phyloP scores from a whole-genome alignment of 2,888 invertebrate genomes.

The Cordilura impudica region DNA sequence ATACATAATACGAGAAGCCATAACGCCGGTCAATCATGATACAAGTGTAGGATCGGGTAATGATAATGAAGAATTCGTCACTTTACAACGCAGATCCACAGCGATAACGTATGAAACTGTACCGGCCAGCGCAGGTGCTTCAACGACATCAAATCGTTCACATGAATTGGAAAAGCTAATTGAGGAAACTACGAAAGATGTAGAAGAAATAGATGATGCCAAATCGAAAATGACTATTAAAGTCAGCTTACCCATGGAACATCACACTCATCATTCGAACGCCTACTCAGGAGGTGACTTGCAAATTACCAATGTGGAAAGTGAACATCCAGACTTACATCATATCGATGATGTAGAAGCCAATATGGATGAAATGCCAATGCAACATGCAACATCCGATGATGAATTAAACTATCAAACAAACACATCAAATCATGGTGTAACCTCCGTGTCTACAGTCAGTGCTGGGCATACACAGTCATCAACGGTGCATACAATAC shows the following conservation, averaged over 20 bases:
- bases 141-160: slow-evolving; percentile 68
- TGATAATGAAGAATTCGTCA: slow-evolving; percentile 59
- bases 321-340: slow-evolving; percentile 65
- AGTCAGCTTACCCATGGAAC: slow-evolving; percentile 68
- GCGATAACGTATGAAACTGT: slow-evolving; percentile 37
- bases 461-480: slow-evolving; percentile 53
- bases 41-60: slow-evolving; percentile 63
- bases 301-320: slow-evolving; percentile 61
- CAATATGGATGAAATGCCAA: slow-evolving; percentile 71
- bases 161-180: slow-evolving; percentile 76
- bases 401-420: slow-evolving; percentile 73
- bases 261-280: slow-evolving; percentile 66
- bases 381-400: slow-evolving; percentile 70
- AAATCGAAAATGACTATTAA: slow-evolving; percentile 73
- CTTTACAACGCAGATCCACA: slow-evolving; percentile 31
- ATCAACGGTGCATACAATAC: slow-evolving; percentile 62
- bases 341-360: slow-evolving; percentile 65
- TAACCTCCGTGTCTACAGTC: slow-evolving; percentile 23
- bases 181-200: slow-evolving; percentile 77
- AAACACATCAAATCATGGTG: slow-evolving; percentile 18
- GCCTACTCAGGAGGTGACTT: slow-evolving; percentile 61
- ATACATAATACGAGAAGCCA: slow-evolving; percentile 70
- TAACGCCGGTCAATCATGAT: slow-evolving; percentile 64
- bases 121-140: slow-evolving; percentile 39
- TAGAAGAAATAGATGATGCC: slow-evolving; percentile 75